Evolutionary conservation across 2,113 vertebrate species (phyloP).

Genomic region (Chionodraco myersi): DNA sequence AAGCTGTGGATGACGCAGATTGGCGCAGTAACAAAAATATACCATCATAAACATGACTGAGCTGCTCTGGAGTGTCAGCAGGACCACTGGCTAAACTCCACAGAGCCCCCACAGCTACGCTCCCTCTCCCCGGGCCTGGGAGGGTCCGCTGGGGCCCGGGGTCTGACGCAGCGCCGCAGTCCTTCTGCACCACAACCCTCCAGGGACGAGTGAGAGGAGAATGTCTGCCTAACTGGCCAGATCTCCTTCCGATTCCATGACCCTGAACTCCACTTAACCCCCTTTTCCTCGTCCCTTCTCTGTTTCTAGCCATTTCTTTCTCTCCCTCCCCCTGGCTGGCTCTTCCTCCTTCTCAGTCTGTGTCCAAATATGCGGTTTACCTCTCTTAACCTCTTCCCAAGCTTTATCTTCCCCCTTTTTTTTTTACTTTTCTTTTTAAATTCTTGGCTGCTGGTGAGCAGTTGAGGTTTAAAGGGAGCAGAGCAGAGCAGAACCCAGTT

Average conservation of each 20-base stretch:
- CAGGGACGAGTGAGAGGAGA: constrained; percentile 33
- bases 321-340: constrained; percentile 27
- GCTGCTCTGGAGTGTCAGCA: constrained; percentile 67
- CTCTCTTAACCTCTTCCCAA: constrained; percentile 72
- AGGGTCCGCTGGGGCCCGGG: constrained; percentile 63
- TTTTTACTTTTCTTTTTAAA: constrained; percentile 42
- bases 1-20: constrained; percentile 80
- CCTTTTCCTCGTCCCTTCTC: constrained; percentile 32
- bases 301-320: constrained; percentile 23
- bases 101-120: constrained; percentile 57
- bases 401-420: constrained; percentile 55
- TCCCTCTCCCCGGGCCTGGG: constrained; percentile 54
- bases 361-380: constrained; percentile 59
- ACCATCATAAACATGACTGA: constrained; percentile 77
- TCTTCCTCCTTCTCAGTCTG: constrained; percentile 42
- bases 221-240: constrained; percentile 52
- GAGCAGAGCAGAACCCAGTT: constrained; percentile 15
- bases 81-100: constrained; percentile 64
- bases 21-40: constrained; percentile 78
- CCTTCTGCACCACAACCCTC: constrained; percentile 53
- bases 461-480: constrained; percentile 38
- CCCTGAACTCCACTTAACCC: constrained; percentile 64
- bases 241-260: constrained; percentile 69
- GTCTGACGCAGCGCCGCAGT: constrained; percentile 51
- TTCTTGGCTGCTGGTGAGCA: constrained; percentile 53